These are phyloP conservation scores for Eulacestoma nigropectus DNA, from an alignment of 2,113 vertebrate genomes.

Conservation along the genomic window DNA sequence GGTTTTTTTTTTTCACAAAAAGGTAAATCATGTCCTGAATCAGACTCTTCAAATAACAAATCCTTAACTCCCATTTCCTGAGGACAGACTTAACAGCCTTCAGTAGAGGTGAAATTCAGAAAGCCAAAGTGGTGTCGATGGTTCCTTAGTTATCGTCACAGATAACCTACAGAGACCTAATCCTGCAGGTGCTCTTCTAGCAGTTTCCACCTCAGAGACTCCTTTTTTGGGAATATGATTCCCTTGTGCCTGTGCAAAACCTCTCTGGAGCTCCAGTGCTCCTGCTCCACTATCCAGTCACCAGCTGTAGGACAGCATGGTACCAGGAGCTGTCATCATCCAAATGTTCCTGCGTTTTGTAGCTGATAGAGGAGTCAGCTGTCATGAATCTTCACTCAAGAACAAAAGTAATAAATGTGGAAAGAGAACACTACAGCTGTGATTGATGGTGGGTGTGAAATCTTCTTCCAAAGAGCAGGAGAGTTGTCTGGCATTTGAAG, in stretches of 20 bases:
- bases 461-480: not conserved
- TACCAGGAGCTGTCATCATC: not conserved
- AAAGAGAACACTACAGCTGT: not conserved
- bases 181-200: not conserved
- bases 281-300: not conserved
- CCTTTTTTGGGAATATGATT: not conserved
- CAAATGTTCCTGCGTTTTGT: not conserved
- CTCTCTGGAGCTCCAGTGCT: not conserved
- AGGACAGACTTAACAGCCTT: not conserved
- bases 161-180: not conserved
- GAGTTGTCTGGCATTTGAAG: not conserved
- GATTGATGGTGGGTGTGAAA: not conserved
- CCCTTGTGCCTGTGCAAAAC: not conserved
- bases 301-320: not conserved
- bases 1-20: not conserved
- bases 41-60: not conserved
- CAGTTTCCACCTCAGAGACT: not conserved
- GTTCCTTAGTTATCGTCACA: not conserved
- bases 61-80: not conserved
- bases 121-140: not conserved
- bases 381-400: not conserved
- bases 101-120: not conserved
- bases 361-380: not conserved
- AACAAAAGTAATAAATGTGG: not conserved
- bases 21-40: not conserved